Percentiles rank a stretch among this genome's conserved stretches.
phyloP scores from a whole-genome alignment of 1,140 invertebrate species.

The Pseudachorutes palmiensis region DNA sequence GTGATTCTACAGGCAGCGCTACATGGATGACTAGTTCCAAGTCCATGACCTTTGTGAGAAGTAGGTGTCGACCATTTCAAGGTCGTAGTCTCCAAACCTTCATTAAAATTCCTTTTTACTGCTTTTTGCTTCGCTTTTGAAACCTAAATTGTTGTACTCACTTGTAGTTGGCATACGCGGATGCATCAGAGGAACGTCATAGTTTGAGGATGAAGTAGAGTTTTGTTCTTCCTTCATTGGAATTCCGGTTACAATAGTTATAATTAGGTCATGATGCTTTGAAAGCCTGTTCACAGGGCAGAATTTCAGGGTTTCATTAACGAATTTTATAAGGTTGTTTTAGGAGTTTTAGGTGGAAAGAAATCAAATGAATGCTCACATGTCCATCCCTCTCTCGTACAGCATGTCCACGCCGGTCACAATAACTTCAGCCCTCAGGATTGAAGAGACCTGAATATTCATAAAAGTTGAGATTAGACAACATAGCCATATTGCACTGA shows the following conservation, averaged over 20 bases:
- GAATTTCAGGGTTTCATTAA: too few species aligned
- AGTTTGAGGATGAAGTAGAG: slow-evolving; percentile 92
- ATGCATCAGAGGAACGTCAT: slow-evolving; percentile 94
- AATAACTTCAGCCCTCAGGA: slow-evolving; percentile 59
- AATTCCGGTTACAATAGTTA: slow-evolving; percentile 93
- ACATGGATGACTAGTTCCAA: slow-evolving; percentile 54
- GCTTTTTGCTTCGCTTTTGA: too few species aligned
- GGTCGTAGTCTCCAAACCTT: slow-evolving; percentile 23
- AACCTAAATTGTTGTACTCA: slow-evolving; percentile 33
- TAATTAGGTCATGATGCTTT: slow-evolving; percentile 81
- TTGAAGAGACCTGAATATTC: slow-evolving; percentile 51
- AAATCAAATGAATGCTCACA: slow-evolving; percentile 17
- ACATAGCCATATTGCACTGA: too few species aligned
- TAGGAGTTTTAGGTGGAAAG: neutral
- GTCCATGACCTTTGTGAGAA: slow-evolving; percentile 39
- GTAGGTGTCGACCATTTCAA: slow-evolving; percentile 39
- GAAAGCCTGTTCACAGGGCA: slow-evolving; percentile 24
- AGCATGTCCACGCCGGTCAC: slow-evolving; percentile 53
- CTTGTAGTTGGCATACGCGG: slow-evolving; percentile 42
- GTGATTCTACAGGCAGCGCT: slow-evolving; percentile 80
- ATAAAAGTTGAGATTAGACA: too few species aligned
- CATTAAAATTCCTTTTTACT: too few species aligned
- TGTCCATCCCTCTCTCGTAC: slow-evolving; percentile 21
- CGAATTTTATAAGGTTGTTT: too few species aligned
- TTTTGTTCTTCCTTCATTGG: slow-evolving; percentile 99